Percentiles rank a stretch among this genome's conserved stretches.
phyloP scores from a whole-genome alignment of 2,797 vertebrate genomes.

The Pseudochaenichthys georgianus region DNA sequence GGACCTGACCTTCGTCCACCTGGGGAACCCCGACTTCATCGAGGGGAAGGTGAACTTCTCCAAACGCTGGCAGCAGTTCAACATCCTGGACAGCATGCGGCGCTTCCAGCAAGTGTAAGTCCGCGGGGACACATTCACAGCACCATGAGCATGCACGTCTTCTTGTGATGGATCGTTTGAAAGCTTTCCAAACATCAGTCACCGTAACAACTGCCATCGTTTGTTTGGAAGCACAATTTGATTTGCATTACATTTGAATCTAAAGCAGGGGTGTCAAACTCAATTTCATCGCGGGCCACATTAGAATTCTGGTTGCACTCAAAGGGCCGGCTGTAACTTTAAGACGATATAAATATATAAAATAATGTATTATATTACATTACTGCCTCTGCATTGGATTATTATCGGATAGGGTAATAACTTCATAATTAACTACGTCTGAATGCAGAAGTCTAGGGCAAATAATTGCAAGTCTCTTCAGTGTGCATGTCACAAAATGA shows the following conservation, averaged over 20 bases:
- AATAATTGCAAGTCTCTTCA: no score
- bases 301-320: no score
- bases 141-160: not conserved
- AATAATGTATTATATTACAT: no score
- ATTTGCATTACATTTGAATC: slow-evolving; percentile 33
- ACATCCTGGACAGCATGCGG: slow-evolving; percentile 99
- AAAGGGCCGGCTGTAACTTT: no score
- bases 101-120: slow-evolving; percentile 99
- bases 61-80: slow-evolving; percentile 99
- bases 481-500: no score
- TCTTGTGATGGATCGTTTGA: slow-evolving; percentile 22
- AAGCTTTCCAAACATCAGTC: slow-evolving; percentile 29
- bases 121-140: not conserved
- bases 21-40: slow-evolving; percentile 97
- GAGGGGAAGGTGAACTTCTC: slow-evolving; percentile 98
- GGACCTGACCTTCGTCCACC: slow-evolving; percentile 97
- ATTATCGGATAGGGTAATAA: no score
- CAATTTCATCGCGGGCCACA: no score
- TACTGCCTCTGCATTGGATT: no score
- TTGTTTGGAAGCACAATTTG: slow-evolving; percentile 24
- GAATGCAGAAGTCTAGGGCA: no score
- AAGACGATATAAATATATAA: no score
- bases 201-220: slow-evolving; percentile 22
- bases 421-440: no score
- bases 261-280: slow-evolving; percentile 14